These are phyloP conservation scores for Strix uralensis DNA, from an alignment of 2,113 vertebrate species.

Conservation along the genomic window DNA sequence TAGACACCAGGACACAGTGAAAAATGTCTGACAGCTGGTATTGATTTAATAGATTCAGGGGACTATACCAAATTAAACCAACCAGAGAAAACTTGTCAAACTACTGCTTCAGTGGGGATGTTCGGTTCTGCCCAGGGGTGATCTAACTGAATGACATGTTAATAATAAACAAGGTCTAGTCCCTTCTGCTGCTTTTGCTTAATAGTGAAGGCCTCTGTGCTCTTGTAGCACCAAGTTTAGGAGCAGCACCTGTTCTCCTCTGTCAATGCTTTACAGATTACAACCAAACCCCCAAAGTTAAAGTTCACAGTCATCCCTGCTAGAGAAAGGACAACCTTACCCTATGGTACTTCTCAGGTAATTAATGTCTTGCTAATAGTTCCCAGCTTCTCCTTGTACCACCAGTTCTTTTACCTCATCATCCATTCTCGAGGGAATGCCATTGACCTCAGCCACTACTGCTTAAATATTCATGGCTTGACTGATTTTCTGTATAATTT, in stretches of 20 bases:
- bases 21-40: neutral
- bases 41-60: neutral
- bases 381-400: neutral
- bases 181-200: neutral
- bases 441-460: neutral
- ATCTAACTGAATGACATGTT: neutral
- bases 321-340: neutral
- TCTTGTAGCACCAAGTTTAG: accelerated
- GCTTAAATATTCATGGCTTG: neutral
- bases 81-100: neutral
- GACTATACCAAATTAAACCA: neutral
- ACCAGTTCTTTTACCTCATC: accelerated
- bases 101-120: neutral
- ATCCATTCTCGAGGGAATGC: neutral
- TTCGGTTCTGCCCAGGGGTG: neutral
- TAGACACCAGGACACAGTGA: neutral
- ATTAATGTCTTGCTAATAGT: neutral
- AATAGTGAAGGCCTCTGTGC: neutral
- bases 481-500: neutral
- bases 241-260: accelerated
- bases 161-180: neutral
- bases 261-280: neutral
- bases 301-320: neutral
- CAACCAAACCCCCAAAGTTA: neutral
- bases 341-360: neutral